Conservation (phyloP, 2,797 vertebrate species). For the Cynodonichthys magdalenae region DNA sequence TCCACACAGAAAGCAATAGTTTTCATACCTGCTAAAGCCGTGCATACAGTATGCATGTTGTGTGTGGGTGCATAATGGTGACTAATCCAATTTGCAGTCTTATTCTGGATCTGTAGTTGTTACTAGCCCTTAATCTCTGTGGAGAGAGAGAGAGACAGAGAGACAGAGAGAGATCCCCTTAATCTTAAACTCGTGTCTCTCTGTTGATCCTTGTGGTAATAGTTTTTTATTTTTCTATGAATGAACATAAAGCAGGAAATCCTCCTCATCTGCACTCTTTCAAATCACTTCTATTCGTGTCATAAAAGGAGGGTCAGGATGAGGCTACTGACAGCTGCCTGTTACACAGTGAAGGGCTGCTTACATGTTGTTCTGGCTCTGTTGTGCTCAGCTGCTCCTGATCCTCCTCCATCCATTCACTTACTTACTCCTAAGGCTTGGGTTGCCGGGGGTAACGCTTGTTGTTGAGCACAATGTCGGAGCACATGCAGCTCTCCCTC, state of each 20-base stretch:
- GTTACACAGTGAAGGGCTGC: conserved; percentile 34
- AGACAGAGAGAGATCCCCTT: conserved; percentile 51
- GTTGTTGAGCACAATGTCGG: conserved; percentile 87
- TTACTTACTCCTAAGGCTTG: conserved; percentile 71
- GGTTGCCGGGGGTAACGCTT: conserved; percentile 81
- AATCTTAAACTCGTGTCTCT: conserved; percentile 59
- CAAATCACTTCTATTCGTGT: conserved; percentile 18
- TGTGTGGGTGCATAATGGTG: conserved; percentile 71
- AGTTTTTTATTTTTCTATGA: conserved; percentile 63
- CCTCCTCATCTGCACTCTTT: conserved; percentile 11
- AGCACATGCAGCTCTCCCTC: conserved; percentile 90
- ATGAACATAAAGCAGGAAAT: conserved; percentile 49
- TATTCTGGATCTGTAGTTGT: conserved; percentile 74
- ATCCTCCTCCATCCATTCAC: conserved; percentile 73
- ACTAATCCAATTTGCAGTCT: conserved; percentile 83
- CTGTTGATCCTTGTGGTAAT: conserved; percentile 49
- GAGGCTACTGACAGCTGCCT: conserved; percentile 26
- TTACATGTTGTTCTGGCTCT: conserved; percentile 58
- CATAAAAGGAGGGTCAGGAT: conserved; percentile 20
- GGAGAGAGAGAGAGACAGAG: conserved; percentile 42
- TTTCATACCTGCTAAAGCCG: conserved; percentile 43
- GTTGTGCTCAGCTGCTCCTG: conserved; percentile 58
- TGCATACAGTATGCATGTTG: conserved; percentile 41
- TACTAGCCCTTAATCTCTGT: conserved; percentile 76
- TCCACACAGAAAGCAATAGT: conserved; percentile 41